Evolutionary conservation across 2,113 vertebrate genomes (phyloP).

Genomic region (Raphicerus campestris): DNA sequence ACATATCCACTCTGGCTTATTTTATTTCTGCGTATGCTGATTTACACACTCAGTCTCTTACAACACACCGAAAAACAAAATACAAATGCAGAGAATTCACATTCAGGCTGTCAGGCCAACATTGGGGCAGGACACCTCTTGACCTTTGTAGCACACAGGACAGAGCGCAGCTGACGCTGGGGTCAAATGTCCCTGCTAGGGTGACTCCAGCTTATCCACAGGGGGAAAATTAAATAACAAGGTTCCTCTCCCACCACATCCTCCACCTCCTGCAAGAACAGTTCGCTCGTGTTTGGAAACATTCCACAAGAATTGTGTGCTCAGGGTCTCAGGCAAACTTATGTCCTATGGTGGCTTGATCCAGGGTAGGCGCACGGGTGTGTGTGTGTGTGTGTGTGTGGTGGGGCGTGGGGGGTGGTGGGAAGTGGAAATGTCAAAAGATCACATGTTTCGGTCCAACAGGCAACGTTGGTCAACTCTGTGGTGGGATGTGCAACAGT

Average conservation of each 20-base stretch:
- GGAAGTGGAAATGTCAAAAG: not conserved
- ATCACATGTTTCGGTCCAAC: not conserved
- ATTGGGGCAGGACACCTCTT: slow-evolving; percentile 44
- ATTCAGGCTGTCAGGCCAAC: not conserved
- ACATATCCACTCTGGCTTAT: not conserved
- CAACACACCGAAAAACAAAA: slow-evolving; percentile 18
- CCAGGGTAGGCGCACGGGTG: rapidly evolving
- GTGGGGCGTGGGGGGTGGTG: not conserved
- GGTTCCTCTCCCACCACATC: slow-evolving; percentile 16
- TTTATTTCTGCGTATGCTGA: not conserved
- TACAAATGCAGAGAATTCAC: slow-evolving; percentile 31
- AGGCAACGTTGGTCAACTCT: not conserved
- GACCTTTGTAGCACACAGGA: slow-evolving; percentile 67
- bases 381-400: not conserved
- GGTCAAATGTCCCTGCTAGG: slow-evolving; percentile 45
- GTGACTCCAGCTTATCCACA: slow-evolving; percentile 14
- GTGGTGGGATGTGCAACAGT: not conserved
- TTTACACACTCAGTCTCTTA: slow-evolving; percentile 25
- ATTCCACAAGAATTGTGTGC: not conserved
- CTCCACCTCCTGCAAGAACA: slow-evolving; percentile 59
- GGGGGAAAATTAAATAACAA: slow-evolving; percentile 28
- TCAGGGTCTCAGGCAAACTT: not conserved
- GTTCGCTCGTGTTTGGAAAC: slow-evolving; percentile 34
- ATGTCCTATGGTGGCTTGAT: rapidly evolving
- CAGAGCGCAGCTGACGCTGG: slow-evolving; percentile 39